A percentile compares a stretch with the other conserved stretches of the same genome.
These are phyloP conservation scores for Paedocypris micromegethes DNA, from an alignment of 2,797 vertebrate genomes.

Conservation along the genomic window DNA sequence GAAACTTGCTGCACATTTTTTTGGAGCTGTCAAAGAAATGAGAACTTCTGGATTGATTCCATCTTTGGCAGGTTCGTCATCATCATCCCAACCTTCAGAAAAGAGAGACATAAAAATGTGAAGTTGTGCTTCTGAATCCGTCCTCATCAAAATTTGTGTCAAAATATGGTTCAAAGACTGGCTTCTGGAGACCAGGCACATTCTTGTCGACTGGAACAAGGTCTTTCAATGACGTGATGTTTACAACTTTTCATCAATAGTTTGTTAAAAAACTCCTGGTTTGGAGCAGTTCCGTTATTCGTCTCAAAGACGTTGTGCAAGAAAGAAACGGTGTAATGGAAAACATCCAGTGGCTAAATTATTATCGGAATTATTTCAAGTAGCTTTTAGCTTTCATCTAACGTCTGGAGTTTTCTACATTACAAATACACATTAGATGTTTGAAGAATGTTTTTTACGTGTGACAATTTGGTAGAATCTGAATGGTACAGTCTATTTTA, in stretches of 20 bases:
- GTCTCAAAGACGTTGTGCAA: not conserved
- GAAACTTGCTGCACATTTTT: slow-evolving; percentile 81
- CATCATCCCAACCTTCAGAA: slow-evolving; percentile 80
- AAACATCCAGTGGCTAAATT: no score
- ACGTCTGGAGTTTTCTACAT: no score
- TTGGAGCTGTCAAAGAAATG: slow-evolving; percentile 85
- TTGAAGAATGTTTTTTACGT: no score
- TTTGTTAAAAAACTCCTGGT: slow-evolving; percentile 8
- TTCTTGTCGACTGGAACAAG: slow-evolving; percentile 14
- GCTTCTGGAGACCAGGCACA: slow-evolving; percentile 12
- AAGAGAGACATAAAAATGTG: slow-evolving; percentile 3
- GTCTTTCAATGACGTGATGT: slow-evolving; percentile 14
- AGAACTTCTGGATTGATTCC: slow-evolving; percentile 87
- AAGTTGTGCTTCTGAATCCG: slow-evolving; percentile 1
- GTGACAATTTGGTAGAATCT: no score
- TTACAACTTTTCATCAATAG: not conserved
- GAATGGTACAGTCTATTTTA: no score
- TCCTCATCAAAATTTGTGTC: not conserved
- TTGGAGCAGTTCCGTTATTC: slow-evolving; percentile 1
- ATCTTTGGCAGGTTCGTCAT: slow-evolving; percentile 68
- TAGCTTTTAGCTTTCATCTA: no score
- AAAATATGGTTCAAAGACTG: slow-evolving; percentile 25
- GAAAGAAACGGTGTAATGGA: no score
- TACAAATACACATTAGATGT: no score
- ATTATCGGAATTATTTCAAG: no score